Percentiles rank a stretch among this genome's conserved stretches.
Evolutionary conservation across 2,113 vertebrate species (phyloP).

Genomic region (Melanerpes aurifrons): DNA sequence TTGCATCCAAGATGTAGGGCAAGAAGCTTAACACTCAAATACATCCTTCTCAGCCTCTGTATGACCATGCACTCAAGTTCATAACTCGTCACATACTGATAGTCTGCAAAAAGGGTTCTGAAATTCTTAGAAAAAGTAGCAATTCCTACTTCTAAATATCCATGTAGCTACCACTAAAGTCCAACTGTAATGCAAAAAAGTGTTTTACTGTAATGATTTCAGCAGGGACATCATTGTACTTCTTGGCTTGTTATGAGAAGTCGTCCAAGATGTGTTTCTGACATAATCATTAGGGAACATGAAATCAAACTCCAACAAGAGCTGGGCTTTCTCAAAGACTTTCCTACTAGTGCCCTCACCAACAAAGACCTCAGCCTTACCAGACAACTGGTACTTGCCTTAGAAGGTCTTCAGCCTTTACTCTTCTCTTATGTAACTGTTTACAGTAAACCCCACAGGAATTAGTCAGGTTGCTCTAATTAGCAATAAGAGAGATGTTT

Average conservation of each 20-base stretch:
- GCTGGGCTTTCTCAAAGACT: not conserved
- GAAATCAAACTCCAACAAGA: not conserved
- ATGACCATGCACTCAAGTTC: not conserved
- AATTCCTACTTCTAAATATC: not conserved
- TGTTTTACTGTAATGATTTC: not conserved
- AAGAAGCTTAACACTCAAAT: not conserved
- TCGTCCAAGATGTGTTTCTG: not conserved
- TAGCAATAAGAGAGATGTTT: not conserved
- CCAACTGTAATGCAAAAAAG: not conserved
- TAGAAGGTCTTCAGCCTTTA: slow-evolving; percentile 9
- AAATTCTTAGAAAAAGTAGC: not conserved
- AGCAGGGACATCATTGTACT: not conserved
- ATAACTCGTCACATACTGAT: not conserved
- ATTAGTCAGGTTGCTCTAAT: slow-evolving; percentile 41
- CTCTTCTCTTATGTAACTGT: slow-evolving; percentile 19
- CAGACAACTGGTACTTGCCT: not conserved
- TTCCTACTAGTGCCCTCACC: not conserved
- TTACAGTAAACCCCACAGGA: slow-evolving; percentile 25
- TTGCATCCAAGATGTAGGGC: not conserved
- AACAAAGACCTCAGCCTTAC: not conserved
- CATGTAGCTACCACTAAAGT: not conserved
- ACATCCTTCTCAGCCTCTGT: not conserved
- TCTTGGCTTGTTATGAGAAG: not conserved
- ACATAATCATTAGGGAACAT: not conserved
- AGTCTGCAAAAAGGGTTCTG: not conserved